These are phyloP conservation scores for Alosa sapidissima DNA, from an alignment of 2,797 vertebrate species.

Conservation along the genomic window DNA sequence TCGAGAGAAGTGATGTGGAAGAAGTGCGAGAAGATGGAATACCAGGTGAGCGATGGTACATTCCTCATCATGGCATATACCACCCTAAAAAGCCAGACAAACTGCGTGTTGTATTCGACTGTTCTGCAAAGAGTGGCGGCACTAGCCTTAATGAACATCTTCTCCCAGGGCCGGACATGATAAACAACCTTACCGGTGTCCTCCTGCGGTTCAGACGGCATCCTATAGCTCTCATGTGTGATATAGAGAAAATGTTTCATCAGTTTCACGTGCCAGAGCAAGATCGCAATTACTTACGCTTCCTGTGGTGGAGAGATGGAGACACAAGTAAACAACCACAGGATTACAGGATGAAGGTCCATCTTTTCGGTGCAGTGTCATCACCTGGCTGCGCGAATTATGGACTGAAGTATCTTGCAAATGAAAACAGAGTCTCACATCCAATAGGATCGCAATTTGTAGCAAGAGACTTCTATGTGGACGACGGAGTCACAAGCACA, in stretches of 20 bases:
- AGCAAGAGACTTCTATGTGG: not conserved
- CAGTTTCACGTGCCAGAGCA: not conserved
- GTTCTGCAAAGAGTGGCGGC: not conserved
- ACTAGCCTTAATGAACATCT: not conserved
- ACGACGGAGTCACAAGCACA: conserved; percentile 6
- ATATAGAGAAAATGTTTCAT: too few relatives aligned
- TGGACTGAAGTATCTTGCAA: not conserved
- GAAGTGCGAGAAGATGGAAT: not conserved
- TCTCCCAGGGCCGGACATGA: too few relatives aligned
- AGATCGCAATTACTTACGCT: not conserved
- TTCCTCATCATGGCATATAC: not conserved
- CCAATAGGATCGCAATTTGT: not conserved
- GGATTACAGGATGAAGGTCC: too few relatives aligned
- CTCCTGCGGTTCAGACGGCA: too few relatives aligned
- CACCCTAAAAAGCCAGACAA: too few relatives aligned
- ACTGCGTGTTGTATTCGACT: not conserved
- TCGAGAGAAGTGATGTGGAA: too few relatives aligned
- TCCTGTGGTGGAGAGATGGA: not conserved
- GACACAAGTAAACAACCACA: too few relatives aligned
- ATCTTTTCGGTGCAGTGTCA: too few relatives aligned
- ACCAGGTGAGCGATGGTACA: conserved; percentile 18
- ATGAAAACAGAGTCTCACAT: not conserved
- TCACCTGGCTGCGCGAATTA: not conserved
- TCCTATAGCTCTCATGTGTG: too few relatives aligned
- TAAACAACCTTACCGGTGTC: too few relatives aligned